Evolutionary conservation across 2,113 vertebrate genomes (phyloP).

Genomic region (Caracal caracal): DNA sequence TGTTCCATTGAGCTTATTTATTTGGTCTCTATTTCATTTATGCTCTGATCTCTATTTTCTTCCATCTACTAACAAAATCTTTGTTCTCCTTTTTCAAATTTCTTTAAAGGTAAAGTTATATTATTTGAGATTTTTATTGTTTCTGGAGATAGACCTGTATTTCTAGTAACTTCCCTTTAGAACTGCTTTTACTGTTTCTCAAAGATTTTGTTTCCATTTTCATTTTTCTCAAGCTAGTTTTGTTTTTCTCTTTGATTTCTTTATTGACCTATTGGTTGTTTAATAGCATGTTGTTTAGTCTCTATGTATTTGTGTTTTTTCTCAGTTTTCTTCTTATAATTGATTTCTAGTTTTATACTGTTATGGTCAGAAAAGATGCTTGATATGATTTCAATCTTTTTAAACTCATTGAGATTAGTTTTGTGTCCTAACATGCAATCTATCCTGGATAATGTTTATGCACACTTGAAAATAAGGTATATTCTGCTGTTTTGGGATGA

Average conservation of each 20-base stretch:
- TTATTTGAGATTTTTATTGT: not conserved
- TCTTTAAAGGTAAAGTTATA: not conserved
- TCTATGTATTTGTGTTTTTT: not conserved
- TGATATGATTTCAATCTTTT: not conserved
- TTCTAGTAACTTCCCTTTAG: no score
- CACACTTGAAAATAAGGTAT: not conserved
- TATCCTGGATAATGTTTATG: not conserved
- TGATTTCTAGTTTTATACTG: not conserved
- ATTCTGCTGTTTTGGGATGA: not conserved
- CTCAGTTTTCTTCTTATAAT: not conserved
- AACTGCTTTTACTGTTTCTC: no score
- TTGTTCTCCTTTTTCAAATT: not conserved
- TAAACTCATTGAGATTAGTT: not conserved
- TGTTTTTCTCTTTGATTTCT: not conserved
- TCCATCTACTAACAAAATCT: not conserved
- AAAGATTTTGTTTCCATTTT: not conserved
- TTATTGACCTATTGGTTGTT: not conserved
- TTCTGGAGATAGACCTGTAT: not conserved
- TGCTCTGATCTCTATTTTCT: not conserved
- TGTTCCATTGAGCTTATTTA: not conserved
- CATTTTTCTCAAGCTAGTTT: not conserved
- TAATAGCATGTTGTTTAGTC: not conserved
- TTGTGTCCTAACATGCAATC: not conserved
- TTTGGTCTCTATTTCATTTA: not conserved
- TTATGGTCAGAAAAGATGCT: not conserved